Evolutionary conservation across 2,113 vertebrate genomes (phyloP).

Genomic region (Chionodraco myersi): DNA sequence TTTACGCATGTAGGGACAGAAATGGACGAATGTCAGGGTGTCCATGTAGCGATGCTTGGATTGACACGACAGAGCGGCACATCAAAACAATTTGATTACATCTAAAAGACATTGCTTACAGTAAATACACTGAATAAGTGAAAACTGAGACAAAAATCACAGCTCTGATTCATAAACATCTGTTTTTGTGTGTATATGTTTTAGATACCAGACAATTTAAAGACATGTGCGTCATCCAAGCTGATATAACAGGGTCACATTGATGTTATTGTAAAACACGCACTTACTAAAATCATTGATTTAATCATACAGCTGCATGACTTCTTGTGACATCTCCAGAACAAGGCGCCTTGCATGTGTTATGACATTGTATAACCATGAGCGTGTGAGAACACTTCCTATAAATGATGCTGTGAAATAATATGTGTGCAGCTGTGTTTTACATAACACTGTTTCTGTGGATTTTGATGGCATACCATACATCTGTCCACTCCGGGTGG

Average conservation of each 20-base stretch:
- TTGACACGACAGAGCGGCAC: slow-evolving; percentile 28
- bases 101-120: background rate
- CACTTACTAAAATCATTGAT: background rate
- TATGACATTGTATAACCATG: slow-evolving; percentile 15
- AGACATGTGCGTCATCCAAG: slow-evolving; percentile 4
- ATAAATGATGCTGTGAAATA: slow-evolving; percentile 5
- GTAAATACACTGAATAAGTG: slow-evolving; percentile 1
- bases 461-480: background rate
- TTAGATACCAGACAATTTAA: slow-evolving; percentile 4
- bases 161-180: background rate
- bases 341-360: slow-evolving; percentile 28
- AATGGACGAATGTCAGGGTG: slow-evolving; percentile 14
- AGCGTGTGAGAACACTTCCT: background rate
- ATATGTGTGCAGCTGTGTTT: slow-evolving; percentile 3
- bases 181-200: background rate
- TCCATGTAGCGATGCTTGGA: slow-evolving; percentile 2
- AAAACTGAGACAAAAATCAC: slow-evolving; percentile 5
- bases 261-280: background rate
- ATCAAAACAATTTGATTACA: slow-evolving; percentile 11
- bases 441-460: background rate
- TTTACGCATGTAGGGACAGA: slow-evolving; percentile 10
- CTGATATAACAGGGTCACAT: background rate
- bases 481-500: background rate
- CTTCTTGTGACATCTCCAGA: slow-evolving; percentile 22
- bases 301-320: slow-evolving; percentile 8